Base-by-base conservation (phyloP, 1,140 invertebrate genomes). In the Camponotus pennsylvanicus region DNA sequence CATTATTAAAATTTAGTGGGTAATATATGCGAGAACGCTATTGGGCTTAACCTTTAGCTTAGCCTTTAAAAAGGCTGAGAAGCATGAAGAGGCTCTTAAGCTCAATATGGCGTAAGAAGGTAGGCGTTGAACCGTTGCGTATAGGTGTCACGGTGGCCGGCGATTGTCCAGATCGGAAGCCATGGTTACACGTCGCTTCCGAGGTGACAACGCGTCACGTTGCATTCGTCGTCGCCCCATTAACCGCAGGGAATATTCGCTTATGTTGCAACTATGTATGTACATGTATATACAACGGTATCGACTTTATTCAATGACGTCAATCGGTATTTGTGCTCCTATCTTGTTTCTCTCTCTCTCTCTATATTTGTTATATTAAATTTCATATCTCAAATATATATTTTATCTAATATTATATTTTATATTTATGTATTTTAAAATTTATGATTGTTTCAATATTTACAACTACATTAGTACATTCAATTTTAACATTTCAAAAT, bases 81-180 rank as follows among this genome's bases (percentile, higher is more conserved):
- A 32, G 79, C 67, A 82, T 55, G 67, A 61, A 82, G 79, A 82
- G 77, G 67, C 52, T 73, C 67, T 82, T 73, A 82, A 82, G 67
- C 55, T 61, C 67, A 73, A 82, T 82, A 45, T 11, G 18, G 40
- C 27, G 79, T 82, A 73, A 82, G 78, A 27, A 82, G 40, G 66
- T 71, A 71, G 67, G 40, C 34, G 79, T 73, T 61, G 67, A 82
- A 42, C 21, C 67, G 11, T 80, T 57, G 21, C 55, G 27, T 18
- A 69, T 61, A 63, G 52, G 42, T 80, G 66, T 71, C 66, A 32
- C 52, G 21, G 3, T 71, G 55, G 21, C 40, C 15, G 76, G 63
- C 27, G 66, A 11, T 34, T 75, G 79, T 83, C 79, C 79, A 27
- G 27, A 49, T 13, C 69, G 55, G 27, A 75, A 73, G 55, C 40